Conservation (phyloP, 2,797 vertebrate genomes). For the Melanotaenia boesemani region DNA sequence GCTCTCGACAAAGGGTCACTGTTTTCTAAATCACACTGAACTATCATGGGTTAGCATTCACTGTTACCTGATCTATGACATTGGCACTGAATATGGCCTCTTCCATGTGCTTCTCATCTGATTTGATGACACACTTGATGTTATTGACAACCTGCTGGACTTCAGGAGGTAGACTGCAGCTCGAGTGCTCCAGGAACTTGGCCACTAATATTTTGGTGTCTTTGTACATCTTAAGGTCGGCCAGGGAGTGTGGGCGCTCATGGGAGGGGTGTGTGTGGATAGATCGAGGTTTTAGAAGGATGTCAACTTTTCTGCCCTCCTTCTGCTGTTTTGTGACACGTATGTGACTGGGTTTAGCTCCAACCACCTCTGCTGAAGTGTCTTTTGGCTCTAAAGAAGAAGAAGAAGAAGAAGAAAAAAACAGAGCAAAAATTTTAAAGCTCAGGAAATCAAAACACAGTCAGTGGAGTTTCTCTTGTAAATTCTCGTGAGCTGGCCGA, state of each 20-base stretch:
- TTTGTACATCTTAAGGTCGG: conserved; percentile 93
- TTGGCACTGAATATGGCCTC: conserved; percentile 93
- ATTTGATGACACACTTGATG: conserved; percentile 90
- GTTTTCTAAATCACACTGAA: background rate
- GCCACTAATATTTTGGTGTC: conserved; percentile 96
- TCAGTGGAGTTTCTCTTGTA: background rate
- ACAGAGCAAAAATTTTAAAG: conserved; percentile 4
- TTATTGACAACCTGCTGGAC: conserved; percentile 93
- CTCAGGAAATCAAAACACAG: background rate
- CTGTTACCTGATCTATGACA: conserved; percentile 90
- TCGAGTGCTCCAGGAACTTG: conserved; percentile 95
- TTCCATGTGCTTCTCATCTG: conserved; percentile 93
- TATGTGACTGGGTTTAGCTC: conserved; percentile 70
- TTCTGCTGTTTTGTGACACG: conserved; percentile 82
- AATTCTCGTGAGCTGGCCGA: background rate
- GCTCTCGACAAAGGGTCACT: background rate
- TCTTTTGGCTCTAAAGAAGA: conserved; percentile 61
- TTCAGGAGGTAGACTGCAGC: conserved; percentile 90
- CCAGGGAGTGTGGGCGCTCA: conserved; percentile 88
- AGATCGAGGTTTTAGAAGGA: conserved; percentile 82
- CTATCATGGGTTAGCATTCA: background rate
- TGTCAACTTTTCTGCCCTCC: conserved; percentile 79
- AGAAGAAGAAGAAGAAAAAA: conserved; percentile 39
- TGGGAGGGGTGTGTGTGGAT: conserved; percentile 77
- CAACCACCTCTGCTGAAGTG: conserved; percentile 63